Base-by-base conservation (phyloP, 1,140 invertebrate species). In the Bombus fervidus region DNA sequence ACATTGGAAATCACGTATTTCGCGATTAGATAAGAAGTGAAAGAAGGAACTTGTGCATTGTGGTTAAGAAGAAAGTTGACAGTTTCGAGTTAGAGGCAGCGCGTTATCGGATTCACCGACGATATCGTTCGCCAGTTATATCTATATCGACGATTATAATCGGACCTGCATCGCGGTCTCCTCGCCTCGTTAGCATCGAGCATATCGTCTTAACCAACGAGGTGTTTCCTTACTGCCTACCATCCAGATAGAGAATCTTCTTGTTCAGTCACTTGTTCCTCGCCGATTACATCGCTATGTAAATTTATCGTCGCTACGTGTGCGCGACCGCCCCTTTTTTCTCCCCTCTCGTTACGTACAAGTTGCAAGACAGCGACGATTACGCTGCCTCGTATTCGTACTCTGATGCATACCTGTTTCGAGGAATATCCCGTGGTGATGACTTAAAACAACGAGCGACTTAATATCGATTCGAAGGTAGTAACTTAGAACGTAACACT, bases 281-380 rank as follows among this genome's bases (percentile, higher is more conserved):
- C 91, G 91, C 91, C 93, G 94, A 94, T 94, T 94, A 92, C 92
- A 94, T 94, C 94, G 92, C 93, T 92, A 94, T 94, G 94, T 94
- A 94, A 94, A 94, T 94, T 94, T 94, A 94, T 94, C 92, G 93
- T 94, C 92, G 85, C 85, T 91, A 92, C 92, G 92, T 91, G 92
- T 92, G 89, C 90, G 90, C 91, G 90, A 92, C 90, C 57, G 68
- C 77, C 37, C 69, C 73, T 84, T 81, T 87, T 78, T 86, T 64
- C 41, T 34, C 25, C 57, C 22, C 31, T 64, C 39, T 71, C 28
- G 41, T 86, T 82, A 74, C 66, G 80, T 74, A 34, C 59, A 39
- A 47, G 43, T 47, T 73, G 64, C 83, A 68, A 43, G 77, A 62
- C 73, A 31, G 53, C 72, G 79, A 81, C 81, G 77, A 90, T 90